phyloP scores from a whole-genome alignment of 1,140 invertebrate genomes.

The Drosophila sp. region DNA sequence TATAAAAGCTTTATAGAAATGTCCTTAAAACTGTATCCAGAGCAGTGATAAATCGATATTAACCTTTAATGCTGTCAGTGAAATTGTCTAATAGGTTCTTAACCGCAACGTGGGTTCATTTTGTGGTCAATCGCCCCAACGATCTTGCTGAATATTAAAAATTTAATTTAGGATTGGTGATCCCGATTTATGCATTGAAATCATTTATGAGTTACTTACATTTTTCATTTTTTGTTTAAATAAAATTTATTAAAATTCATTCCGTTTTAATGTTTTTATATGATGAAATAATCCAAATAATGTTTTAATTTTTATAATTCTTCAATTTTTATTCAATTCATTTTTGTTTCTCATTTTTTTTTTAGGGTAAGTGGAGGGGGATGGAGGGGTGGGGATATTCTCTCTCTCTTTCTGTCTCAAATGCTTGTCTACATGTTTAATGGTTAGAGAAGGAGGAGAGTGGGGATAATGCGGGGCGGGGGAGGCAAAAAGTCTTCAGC shows the following conservation, averaged over 20 bases:
- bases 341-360: slow-evolving; percentile 24
- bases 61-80: too few species aligned
- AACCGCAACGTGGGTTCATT: too few species aligned
- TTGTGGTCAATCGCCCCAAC: too few species aligned
- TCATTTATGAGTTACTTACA: too few species aligned
- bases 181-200: too few species aligned
- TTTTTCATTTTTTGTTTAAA: too few species aligned
- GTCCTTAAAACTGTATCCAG: too few species aligned
- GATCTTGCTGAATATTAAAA: too few species aligned
- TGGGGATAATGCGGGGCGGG: background rate
- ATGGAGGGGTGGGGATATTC: background rate
- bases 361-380: background rate
- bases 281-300: background rate
- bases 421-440: slow-evolving; percentile 7
- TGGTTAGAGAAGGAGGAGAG: background rate
- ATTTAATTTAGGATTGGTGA: too few species aligned
- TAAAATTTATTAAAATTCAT: slow-evolving; percentile 4
- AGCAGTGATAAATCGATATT: too few species aligned
- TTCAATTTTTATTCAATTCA: slow-evolving; percentile 45
- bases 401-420: background rate
- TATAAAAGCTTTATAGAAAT: too few species aligned
- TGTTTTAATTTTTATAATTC: slow-evolving; percentile 45
- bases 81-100: too few species aligned
- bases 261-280: background rate
- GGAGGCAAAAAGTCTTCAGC: slow-evolving; percentile 1